A percentile compares a stretch with the other conserved stretches of the same genome.
Conservation (phyloP, 2,113 vertebrate species). For the Chloropsis cyanopogon region DNA sequence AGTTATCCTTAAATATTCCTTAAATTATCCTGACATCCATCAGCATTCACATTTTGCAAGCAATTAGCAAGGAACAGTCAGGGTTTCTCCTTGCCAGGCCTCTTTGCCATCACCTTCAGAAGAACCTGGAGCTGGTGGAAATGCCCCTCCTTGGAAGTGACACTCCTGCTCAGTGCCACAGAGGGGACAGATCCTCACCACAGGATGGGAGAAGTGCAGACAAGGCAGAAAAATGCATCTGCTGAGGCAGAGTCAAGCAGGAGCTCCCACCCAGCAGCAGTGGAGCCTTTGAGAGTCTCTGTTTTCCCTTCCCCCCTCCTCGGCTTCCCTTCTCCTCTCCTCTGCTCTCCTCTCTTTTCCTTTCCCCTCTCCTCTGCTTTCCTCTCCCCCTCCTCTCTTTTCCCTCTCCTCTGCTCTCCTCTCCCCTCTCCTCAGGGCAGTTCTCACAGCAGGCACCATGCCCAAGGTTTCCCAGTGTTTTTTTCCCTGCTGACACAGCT, state of each 20-base stretch:
- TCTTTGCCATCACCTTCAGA: background rate
- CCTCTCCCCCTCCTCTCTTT: background rate
- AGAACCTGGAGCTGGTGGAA: background rate
- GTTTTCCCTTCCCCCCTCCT: background rate
- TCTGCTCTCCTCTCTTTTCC: background rate
- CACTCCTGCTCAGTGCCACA: fast-evolving
- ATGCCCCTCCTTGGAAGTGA: background rate
- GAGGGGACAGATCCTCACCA: background rate
- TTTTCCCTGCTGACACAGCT: background rate
- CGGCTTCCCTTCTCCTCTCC: background rate
- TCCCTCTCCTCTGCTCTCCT: too few species aligned
- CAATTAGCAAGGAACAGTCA: background rate
- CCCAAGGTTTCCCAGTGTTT: background rate
- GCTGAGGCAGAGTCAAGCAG: background rate
- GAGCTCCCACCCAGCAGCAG: background rate
- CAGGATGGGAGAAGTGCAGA: fast-evolving
- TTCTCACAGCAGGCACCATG: fast-evolving
- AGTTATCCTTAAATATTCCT: background rate
- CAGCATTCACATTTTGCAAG: background rate
- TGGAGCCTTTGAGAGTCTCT: background rate
- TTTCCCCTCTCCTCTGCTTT: background rate
- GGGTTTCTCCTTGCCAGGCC: background rate
- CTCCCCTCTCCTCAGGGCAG: background rate
- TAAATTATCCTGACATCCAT: background rate
- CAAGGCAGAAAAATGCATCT: background rate